Evolutionary conservation across 2,113 vertebrate genomes (phyloP), one percentile per base, ranked within the genome.

Genomic region (Sylvilagus bachmani): DNA sequence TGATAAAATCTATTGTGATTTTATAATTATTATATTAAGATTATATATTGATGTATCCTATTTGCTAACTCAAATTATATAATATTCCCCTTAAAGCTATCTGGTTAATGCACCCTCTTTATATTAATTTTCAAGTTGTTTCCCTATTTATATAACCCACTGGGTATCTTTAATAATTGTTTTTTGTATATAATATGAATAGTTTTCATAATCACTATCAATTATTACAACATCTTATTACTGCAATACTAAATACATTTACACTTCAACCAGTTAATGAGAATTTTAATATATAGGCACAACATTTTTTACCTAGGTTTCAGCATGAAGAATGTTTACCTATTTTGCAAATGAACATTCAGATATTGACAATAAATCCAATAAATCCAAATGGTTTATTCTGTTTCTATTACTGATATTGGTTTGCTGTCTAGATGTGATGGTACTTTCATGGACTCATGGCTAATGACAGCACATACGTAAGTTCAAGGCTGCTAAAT

Each of bases 251-350:
- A 84, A 69, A 85, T 70, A 90, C 8, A 93, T 71, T 85, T 94
- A 73, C 12, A 73, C 14, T 77, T 96, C 69, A 81, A 61, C 13
- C 80, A 6, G 55, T 77, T 95, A 77, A 73, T 91, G 36, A 94
- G 14, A 90, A 88, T 91, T 95, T 94, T 33, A 90, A 85, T 66
- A 82, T 66, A 79, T 51, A 87, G 93, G 53, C 64, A 80, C 29
- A 81, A 74, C 78, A 78, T 25, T 44, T 92, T 93, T 96, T 31
- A 85, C 29, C 91, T 14, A 58, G 38, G 62, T 53, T 91, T 96
- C 64, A 83, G 82, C 55, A 44, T 69, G 13, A 91, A 69, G n/a
- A 62, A 89, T 78, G 25, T 29, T 79, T 74, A 55, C 13, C 31
- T 89, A 36, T 86, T 92, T 89, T 93, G 13, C 29, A 82, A 94